Evolutionary conservation across 2,888 invertebrate species (phyloP), one percentile per base, ranked within the genome.

Genomic region (Rhaphigaster nebulosa): DNA sequence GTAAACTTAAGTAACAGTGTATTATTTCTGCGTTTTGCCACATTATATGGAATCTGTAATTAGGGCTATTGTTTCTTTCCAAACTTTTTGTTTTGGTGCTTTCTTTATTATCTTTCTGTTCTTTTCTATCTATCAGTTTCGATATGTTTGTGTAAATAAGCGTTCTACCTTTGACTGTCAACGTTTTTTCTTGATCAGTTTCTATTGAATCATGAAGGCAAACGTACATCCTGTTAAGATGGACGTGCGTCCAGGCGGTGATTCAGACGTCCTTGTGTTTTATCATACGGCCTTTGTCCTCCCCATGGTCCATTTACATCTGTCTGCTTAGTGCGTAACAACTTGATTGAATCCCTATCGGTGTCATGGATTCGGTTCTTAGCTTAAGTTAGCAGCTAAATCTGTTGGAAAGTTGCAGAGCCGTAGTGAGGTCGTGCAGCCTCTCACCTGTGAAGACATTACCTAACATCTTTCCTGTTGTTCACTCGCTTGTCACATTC

Each of bases 241-340:
- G 65, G 65, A 65, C 65, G 65, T 60, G 60, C 60, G 60, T 60
- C 60, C n/a, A 65, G 2, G 70, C 34, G 38, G 38, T 76, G 70
- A 76, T 76, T 76, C 70, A 76, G 70, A 38, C 38, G 70, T 18
- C 70, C 70, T 76, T 76, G 70, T 76, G 70, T 76, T 76, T 76
- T 76, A 76, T 76, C 70, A 38, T 38, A 76, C 70, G 70, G 34
- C 70, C 70, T 76, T 38, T 76, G 70, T 38, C 34, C 34, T 76
- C 20, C 5, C 18, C 15, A 20, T 76, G 38, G 29, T 65, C 65
- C 65, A 65, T 65, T 60, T 65, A 65, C 29, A 76, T 76, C 34
- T 76, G 70, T 76, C 70, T 76, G 23, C 70, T 29, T 29, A 0
- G 18, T 70, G 34, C 70, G 70, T 70, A 70, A 70, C 34, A 70